phyloP scores from a whole-genome alignment of 2,888 invertebrate genomes.

The Erannis defoliaria region DNA sequence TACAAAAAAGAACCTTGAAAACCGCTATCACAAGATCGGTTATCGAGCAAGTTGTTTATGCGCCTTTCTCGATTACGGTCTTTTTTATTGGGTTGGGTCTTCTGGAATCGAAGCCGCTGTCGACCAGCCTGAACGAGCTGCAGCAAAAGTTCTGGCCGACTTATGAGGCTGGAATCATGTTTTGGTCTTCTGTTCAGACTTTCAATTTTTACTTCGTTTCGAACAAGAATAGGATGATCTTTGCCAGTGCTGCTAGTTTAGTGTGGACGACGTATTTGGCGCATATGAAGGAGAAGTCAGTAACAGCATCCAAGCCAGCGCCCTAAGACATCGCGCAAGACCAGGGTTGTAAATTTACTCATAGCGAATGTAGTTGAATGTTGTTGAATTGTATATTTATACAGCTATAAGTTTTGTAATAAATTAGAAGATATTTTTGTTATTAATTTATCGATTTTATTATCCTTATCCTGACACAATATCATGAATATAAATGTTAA shows the following conservation, averaged over 20 bases:
- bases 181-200: slow-evolving; percentile 91
- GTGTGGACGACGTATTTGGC: slow-evolving; percentile 92
- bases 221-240: slow-evolving; percentile 91
- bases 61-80: slow-evolving; percentile 90
- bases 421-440: slow-evolving; percentile 1
- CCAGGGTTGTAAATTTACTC: too few species aligned
- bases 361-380: background rate
- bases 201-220: slow-evolving; percentile 90
- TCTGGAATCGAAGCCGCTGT: slow-evolving; percentile 88
- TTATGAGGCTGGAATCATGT: slow-evolving; percentile 87
- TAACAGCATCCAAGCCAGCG: background rate
- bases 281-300: slow-evolving; percentile 89
- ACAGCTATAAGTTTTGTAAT: background rate
- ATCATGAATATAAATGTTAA: too few species aligned
- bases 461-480: too few species aligned
- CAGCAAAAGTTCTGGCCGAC: slow-evolving; percentile 81
- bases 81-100: slow-evolving; percentile 92
- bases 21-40: slow-evolving; percentile 71
- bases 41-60: slow-evolving; percentile 91
- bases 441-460: too few species aligned
- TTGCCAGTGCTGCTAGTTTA: slow-evolving; percentile 90
- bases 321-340: too few species aligned
- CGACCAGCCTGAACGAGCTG: slow-evolving; percentile 88
- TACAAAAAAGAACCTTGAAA: slow-evolving; percentile 58
- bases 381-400: background rate